A percentile compares a stretch with the other conserved stretches of the same genome.
phyloP scores from a whole-genome alignment of 2,888 invertebrate genomes.

The Eupithecia dodoneata region DNA sequence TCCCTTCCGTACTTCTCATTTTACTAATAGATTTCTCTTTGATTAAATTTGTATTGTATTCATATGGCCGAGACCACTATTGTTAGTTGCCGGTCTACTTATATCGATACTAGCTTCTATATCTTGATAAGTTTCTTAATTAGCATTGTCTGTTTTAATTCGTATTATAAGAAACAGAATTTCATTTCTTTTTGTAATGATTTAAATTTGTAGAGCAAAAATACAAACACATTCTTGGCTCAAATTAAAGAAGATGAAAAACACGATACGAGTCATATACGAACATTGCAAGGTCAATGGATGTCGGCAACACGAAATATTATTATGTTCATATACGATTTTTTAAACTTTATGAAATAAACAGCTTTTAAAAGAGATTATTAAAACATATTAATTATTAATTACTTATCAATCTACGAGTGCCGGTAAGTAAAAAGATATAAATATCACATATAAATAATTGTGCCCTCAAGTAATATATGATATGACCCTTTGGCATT shows the following conservation, averaged over 20 bases:
- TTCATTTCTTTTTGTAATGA: neutral
- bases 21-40: constrained; percentile 85
- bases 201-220: neutral
- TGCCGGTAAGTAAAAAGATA: constrained; percentile 52
- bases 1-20: constrained; percentile 84
- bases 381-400: neutral
- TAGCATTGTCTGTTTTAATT: constrained; percentile 29
- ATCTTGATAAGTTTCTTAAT: constrained; percentile 39
- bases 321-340: constrained; percentile 17
- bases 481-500: constrained; percentile 71
- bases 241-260: constrained; percentile 38
- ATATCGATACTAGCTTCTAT: constrained; percentile 67
- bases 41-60: constrained; percentile 85
- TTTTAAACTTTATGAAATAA: neutral
- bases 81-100: constrained; percentile 72
- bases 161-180: neutral
- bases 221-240: constrained; percentile 26
- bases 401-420: constrained; percentile 46
- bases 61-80: constrained; percentile 76
- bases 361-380: neutral
- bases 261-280: constrained; percentile 38
- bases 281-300: constrained; percentile 48
- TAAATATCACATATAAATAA: constrained; percentile 57
- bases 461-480: constrained; percentile 59
- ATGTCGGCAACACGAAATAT: constrained; percentile 35